Base-by-base conservation (phyloP, 2,888 invertebrate species). In the Mesorhabditis spiculigera region DNA sequence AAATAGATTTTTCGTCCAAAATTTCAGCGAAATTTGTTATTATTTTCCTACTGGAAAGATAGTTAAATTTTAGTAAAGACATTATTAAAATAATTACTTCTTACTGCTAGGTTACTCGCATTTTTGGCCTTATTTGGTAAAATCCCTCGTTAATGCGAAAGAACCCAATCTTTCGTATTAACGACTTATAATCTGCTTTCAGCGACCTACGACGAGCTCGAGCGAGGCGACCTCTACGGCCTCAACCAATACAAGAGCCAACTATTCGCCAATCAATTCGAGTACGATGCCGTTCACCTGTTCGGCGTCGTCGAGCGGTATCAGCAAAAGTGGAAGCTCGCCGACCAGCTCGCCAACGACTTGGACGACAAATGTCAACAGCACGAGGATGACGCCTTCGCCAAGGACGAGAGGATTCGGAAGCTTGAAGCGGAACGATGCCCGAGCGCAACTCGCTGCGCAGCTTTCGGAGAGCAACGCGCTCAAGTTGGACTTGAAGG, bases 391-490 rank as follows among this genome's bases (percentile, higher is more conserved):
- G n/a, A 1, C 28, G 28, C 8, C 58, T 50, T 50, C 58, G 8
- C 10, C n/a, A 50, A 50, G 58, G 58, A 50, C 58, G n/a, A 50
- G 10, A 10, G 58, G 58, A 50, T 50, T n/a, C 58, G 58, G 10
- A 50, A 50, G 2, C n/a, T 72, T 16, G 72, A 73, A 16, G 70
- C 75, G 2, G 78, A 80, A 70, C 45, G 80, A 81, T 45, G 78
- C 78, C 6, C 69, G 78, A 16, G 73, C 71, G 43, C 75, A 78
- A 68, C 68, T 78, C 28, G 71, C 77, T 3, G 67, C 66, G 0
- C 69, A 78, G 58, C 69, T 79, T 67, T 75, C 75, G 6, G 72
- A 78, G 62, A 78, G 75, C 65, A 75, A 75, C 16, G 71, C 73
- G 5, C 65, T 79, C 45, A 75, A 77, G 64, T 67, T 72, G 5